Percentiles rank a stretch among this genome's conserved stretches.
These are phyloP conservation scores for Aurelia sp. DNA, from an alignment of 30 jellyfish, hydroid and myxozoan species.

Conservation along the genomic window DNA sequence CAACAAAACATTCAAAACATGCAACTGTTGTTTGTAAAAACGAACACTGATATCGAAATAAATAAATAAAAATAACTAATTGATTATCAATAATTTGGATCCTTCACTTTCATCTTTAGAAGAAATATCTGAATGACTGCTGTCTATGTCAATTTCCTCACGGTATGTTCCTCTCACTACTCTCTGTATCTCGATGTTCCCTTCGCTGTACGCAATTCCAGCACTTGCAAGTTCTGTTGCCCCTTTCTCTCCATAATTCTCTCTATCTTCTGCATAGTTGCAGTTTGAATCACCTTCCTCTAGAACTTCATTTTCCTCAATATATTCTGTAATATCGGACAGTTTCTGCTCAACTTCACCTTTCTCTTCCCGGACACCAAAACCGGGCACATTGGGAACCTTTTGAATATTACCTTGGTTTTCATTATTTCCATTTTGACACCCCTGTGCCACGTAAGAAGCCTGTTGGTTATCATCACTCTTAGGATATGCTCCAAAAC, in stretches of 20 bases:
- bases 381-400: too few species aligned
- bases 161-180: background rate
- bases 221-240: background rate
- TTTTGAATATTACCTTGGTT: too few species aligned
- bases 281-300: background rate
- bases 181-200: background rate
- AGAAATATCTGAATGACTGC: slow-evolving; percentile 25
- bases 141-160: slow-evolving; percentile 15
- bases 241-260: slow-evolving; percentile 1
- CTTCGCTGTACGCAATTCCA: background rate
- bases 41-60: too few species aligned
- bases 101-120: slow-evolving; percentile 49
- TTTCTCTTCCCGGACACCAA: background rate
- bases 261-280: background rate
- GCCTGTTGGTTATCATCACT: too few species aligned
- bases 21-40: too few species aligned
- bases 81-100: slow-evolving; percentile 29
- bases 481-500: too few species aligned
- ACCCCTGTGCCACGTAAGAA: too few species aligned
- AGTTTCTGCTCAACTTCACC: slow-evolving; percentile 41
- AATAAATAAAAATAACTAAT: background rate
- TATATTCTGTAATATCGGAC: slow-evolving; percentile 55
- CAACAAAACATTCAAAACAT: too few species aligned
- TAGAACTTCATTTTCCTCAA: slow-evolving; percentile 45
- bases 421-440: background rate